Evolutionary conservation across 2,888 invertebrate species (phyloP).

Genomic region (Tipula vernalis): DNA sequence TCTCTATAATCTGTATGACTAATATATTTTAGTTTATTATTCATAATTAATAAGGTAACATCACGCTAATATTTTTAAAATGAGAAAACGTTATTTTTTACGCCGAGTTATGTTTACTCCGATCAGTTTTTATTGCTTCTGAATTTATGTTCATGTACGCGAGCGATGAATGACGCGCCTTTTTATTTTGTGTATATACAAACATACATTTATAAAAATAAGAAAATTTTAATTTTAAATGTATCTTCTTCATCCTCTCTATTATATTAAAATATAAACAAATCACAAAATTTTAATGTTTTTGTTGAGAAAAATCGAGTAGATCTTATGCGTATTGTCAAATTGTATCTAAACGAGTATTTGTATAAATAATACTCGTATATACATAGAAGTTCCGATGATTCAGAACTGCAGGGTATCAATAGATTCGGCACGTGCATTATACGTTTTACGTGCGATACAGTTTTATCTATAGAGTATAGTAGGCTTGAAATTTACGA

Average conservation of each 20-base stretch:
- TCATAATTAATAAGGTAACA: not conserved
- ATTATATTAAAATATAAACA: not conserved
- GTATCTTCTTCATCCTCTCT: not conserved
- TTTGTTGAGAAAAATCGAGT: not conserved
- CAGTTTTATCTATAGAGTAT: not conserved
- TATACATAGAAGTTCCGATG: not conserved
- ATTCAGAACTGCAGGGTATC: not conserved
- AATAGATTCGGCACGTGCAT: not conserved
- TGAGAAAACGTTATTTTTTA: not conserved
- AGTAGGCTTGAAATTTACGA: not conserved
- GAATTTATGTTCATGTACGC: not conserved
- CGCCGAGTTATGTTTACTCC: not conserved
- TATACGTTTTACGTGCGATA: not conserved
- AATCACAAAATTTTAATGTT: not conserved
- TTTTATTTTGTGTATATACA: not conserved
- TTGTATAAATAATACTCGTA: not conserved
- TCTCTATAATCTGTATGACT: not conserved
- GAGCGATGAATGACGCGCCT: no score
- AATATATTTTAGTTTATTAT: not conserved
- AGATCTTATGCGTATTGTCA: not conserved
- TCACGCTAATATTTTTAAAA: not conserved
- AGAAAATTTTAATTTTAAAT: not conserved
- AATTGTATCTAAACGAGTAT: no score
- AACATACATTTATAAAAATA: not conserved
- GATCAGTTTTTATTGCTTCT: not conserved